These are phyloP conservation scores for Calliopum simillimum DNA, from an alignment of 2,888 invertebrate species.

Conservation along the genomic window DNA sequence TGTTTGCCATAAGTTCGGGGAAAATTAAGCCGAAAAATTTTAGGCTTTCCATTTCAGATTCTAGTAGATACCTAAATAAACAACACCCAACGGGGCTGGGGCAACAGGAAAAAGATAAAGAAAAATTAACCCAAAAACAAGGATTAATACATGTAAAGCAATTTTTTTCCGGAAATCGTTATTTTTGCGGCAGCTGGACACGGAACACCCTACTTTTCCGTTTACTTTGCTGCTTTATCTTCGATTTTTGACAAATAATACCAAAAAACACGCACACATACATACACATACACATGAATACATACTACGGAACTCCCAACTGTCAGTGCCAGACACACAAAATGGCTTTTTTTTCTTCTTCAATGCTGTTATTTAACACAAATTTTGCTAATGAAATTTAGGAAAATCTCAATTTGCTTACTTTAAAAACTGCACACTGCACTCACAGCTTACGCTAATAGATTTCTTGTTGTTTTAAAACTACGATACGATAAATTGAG, in stretches of 20 bases:
- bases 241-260: neutral
- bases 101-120: no score
- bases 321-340: slow-evolving; percentile 20
- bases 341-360: slow-evolving; percentile 29
- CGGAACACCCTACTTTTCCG: slow-evolving; percentile 5
- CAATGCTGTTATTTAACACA: slow-evolving; percentile 7
- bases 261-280: neutral
- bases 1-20: no score
- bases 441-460: slow-evolving; percentile 1
- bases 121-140: neutral
- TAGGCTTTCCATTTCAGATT: no score
- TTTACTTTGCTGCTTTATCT: no score
- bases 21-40: no score
- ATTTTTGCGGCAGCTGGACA: slow-evolving; percentile 1
- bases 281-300: neutral
- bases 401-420: slow-evolving; percentile 8
- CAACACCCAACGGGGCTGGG: no score
- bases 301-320: slow-evolving; percentile 5
- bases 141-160: no score
- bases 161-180: neutral
- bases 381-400: neutral
- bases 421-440: slow-evolving; percentile 21
- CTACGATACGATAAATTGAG: slow-evolving; percentile 13
- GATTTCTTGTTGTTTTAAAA: slow-evolving; percentile 13
- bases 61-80: no score